Evolutionary conservation across 2,888 invertebrate species (phyloP).

Genomic region (Tenthredo notha): DNA sequence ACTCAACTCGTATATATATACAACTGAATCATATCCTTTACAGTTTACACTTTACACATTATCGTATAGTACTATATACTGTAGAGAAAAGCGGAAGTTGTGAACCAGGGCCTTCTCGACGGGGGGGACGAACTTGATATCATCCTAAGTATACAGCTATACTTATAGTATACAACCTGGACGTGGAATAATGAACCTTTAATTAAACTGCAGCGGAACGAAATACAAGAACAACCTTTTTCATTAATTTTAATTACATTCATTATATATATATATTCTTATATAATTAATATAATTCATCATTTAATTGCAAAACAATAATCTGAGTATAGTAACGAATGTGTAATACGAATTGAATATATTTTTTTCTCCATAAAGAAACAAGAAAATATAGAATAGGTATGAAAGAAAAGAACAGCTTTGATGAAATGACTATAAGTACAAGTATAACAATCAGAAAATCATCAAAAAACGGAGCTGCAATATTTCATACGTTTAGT

Average conservation of each 20-base stretch:
- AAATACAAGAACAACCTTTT: background rate
- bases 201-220: background rate
- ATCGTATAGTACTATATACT: background rate
- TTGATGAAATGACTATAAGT: too few relatives aligned
- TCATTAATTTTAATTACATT: background rate
- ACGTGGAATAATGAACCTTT: background rate
- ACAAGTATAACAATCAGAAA: too few relatives aligned
- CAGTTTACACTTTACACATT: conserved; percentile 15
- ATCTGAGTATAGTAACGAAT: too few relatives aligned
- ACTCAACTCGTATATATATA: conserved; percentile 24
- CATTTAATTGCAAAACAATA: too few relatives aligned
- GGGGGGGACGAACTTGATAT: background rate
- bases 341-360: too few relatives aligned
- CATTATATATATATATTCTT: too few relatives aligned
- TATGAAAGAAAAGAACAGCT: too few relatives aligned
- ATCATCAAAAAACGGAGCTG: too few relatives aligned
- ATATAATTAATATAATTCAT: too few relatives aligned
- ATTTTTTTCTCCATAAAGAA: too few relatives aligned
- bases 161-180: background rate
- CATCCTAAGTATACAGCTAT: background rate
- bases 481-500: background rate
- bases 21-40: conserved; percentile 51
- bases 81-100: conserved; percentile 21
- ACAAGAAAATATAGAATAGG: too few relatives aligned
- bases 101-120: background rate